Base-by-base conservation (phyloP, 2,888 invertebrate genomes). In the Scrobipalpa atriplicella region DNA sequence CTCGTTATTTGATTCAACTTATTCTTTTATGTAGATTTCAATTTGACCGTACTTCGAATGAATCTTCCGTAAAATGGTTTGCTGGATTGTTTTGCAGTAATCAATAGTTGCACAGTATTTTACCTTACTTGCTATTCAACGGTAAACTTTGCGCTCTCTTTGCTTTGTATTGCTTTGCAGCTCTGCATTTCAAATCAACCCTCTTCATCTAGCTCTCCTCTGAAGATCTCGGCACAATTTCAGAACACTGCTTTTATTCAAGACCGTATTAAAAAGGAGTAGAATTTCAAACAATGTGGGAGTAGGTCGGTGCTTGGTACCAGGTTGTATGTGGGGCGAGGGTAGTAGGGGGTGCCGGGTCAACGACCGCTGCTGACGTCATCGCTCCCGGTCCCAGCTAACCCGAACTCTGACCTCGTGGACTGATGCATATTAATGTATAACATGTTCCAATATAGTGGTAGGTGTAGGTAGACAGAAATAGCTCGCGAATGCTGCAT, bases 321-420 rank as follows among this genome's bases (percentile, higher is more conserved):
- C 78, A 76, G 75, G 58, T n/a, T 75, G 78, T 77, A 87, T 87
- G 78, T 86, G 75, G 85, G 39, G 16, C 51, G 80, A 85, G 84
- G 82, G 80, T 78, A 74, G 77, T 69, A 7, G 73, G 69, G 75
- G 76, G 71, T 70, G 72, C 66, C 74, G 75, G 85, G 85, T 87
- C 80, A 81, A 78, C 81, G 89, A 86, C 83, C 88, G 82, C 76
- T 74, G 75, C 78, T 92, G 93, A 93, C 93, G 93, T 93, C 91
- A 93, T 80, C 82, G 84, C 84, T 92, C 90, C 85, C 84, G 83
- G 83, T 75, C 84, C 83, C 86, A 83, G 86, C 84, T 86, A 87
- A 87, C 89, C 86, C 86, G 86, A 82, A 83, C 87, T 90, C 75
- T 86, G 90, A 90, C 90, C 89, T 89, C 81, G 66, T 77, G 36